Conservation (phyloP, 2,888 invertebrate genomes). For the Elysia crispata region DNA sequence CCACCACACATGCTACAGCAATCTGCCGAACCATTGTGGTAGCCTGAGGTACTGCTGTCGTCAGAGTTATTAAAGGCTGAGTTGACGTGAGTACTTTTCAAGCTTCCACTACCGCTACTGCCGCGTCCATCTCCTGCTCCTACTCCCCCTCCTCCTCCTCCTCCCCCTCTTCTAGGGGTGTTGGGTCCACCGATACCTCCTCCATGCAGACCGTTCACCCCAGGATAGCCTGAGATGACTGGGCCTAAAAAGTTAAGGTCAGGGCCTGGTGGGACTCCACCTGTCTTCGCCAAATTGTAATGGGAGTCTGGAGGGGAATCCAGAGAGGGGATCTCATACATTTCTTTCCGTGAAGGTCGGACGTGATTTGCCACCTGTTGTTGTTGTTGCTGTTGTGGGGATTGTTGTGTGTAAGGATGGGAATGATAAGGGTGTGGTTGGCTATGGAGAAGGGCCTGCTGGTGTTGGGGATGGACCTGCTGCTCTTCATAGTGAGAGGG, state of each 20-base stretch:
- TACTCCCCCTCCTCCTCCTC: no score
- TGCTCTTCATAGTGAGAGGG: neutral
- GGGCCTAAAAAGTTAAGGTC: neutral
- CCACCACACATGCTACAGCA: conserved; percentile 38
- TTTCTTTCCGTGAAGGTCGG: conserved; percentile 35
- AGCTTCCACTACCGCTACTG: neutral
- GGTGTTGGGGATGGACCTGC: neutral
- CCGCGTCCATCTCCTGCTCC: conserved; percentile 11
- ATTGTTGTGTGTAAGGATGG: neutral
- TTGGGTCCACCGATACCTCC: no score
- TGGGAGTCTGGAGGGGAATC: conserved; percentile 36
- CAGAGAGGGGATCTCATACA: conserved; percentile 54
- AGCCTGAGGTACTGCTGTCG: conserved; percentile 46
- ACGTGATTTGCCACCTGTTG: conserved; percentile 11
- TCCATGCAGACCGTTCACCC: no score
- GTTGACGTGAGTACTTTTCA: conserved; percentile 35
- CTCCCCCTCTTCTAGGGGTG: no score
- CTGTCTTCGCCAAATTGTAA: conserved; percentile 44
- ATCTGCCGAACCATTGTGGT: conserved; percentile 48
- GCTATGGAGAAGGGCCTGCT: neutral
- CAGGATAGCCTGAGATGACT: no score
- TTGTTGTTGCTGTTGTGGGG: conserved; percentile 15
- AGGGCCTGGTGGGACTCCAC: conserved; percentile 18
- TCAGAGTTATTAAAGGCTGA: conserved; percentile 42
- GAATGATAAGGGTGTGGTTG: no score